Evolutionary conservation across 1,140 invertebrate genomes (phyloP), one percentile per base, ranked within the genome.

Genomic region (Zaprionus taronus): DNA sequence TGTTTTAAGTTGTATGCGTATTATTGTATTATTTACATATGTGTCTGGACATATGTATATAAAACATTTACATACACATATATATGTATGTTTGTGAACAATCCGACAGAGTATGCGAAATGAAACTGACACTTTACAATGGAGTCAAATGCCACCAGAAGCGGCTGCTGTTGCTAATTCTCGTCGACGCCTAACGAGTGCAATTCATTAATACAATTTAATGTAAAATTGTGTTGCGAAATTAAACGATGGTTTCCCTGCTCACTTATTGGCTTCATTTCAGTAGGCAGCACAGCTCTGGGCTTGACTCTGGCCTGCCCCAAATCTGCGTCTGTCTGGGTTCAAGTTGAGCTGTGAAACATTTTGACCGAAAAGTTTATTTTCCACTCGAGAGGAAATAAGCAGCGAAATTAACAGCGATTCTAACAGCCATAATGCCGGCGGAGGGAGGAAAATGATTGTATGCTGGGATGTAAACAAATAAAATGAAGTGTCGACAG

Each of bases 121-220:
- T 24, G 20, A 49, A 53, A 36, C 20, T 3, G 11, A 38, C 36
- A 47, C 55, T 58, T 44, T 22, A 41, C 22, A 56, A n/a, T 12
- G 34, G 31, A 26, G 15, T n/a, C 68, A 56, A 47, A n/a, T 2
- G 22, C 58, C 24, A 47, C 55, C 61, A 70, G 60, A 53, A 65
- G 41, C 55, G 65, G 55, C 44, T 77, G 51, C 62, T 67, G 36
- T 63, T 62, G 49, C 31, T 62, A n/a, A 9, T 17, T 34, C 31
- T 34, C 31, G 72, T 80, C 20, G 34, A 53, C 60, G 56, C 36
- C 53, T 34, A 51, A 28, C 24, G 61, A 84, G 67, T 53, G 68
- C 64, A 72, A 72, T 83, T 64, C 72, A 84, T 84, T 83, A 73
- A 80, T 56, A 72, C 78, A 70, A 81, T 83, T 78, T 68, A 72